These are phyloP conservation scores for Netelia fuscicornis DNA, from an alignment of 2,888 invertebrate species.

Conservation along the genomic window DNA sequence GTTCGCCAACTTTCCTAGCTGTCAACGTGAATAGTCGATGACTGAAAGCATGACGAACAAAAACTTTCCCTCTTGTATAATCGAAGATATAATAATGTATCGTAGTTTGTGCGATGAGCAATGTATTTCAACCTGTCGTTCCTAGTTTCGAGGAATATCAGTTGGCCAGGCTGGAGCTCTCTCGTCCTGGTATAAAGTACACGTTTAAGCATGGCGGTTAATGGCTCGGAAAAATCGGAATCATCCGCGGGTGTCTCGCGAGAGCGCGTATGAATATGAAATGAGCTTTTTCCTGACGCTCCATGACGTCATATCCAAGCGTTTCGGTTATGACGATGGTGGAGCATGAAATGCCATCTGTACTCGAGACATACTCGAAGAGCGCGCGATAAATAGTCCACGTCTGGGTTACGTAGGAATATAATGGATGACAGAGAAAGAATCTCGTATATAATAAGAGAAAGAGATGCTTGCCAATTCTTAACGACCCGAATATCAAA, in stretches of 20 bases:
- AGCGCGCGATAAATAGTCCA: constrained; percentile 11
- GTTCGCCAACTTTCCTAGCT: no score
- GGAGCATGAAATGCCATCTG: constrained; percentile 61
- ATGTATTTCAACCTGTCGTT: constrained; percentile 81
- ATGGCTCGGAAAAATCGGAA: constrained; percentile 84
- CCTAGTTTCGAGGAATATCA: constrained; percentile 80
- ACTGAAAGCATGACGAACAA: constrained; percentile 7
- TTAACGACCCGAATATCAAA: constrained; percentile 33
- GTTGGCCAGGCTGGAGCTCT: constrained; percentile 73
- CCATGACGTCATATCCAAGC: constrained; percentile 45
- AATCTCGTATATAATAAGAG: neutral
- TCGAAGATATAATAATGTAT: constrained; percentile 23
- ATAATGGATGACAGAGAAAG: constrained; percentile 55
- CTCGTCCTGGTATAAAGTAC: constrained; percentile 4
- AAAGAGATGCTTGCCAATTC: constrained; percentile 31
- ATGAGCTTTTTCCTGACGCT: constrained; percentile 78
- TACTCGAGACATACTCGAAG: constrained; percentile 30
- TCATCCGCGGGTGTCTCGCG: constrained; percentile 76
- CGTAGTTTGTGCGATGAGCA: constrained; percentile 55
- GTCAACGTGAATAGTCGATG: neutral
- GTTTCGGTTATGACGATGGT: constrained; percentile 49
- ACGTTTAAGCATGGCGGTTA: constrained; percentile 75
- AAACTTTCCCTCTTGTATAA: neutral
- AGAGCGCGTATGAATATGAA: constrained; percentile 81
- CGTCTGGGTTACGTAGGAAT: neutral